Percentiles rank a stretch among this genome's conserved stretches.
Conservation (phyloP, 2,797 vertebrate species). For the Mormyrops attenuatus region DNA sequence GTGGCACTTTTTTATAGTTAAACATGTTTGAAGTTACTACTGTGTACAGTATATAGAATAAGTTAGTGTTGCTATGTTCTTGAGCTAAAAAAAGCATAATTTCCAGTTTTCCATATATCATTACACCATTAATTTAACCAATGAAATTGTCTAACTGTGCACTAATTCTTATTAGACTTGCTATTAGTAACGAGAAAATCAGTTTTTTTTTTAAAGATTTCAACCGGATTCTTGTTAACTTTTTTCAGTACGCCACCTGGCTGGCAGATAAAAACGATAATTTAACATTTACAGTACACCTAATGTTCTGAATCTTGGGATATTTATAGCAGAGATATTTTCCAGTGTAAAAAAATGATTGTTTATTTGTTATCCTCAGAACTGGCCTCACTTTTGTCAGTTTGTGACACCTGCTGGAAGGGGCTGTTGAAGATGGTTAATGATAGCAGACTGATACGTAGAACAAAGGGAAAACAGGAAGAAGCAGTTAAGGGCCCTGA, state of each 20-base stretch:
- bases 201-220: neutral
- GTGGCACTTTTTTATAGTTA: neutral
- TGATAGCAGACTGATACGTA: conserved; percentile 10
- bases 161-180: neutral
- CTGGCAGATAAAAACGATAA: neutral
- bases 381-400: neutral
- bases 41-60: neutral
- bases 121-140: neutral
- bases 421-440: conserved; percentile 27
- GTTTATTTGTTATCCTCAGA: neutral
- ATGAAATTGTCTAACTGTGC: neutral
- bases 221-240: neutral
- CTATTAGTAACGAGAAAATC: neutral
- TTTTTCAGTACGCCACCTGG: neutral
- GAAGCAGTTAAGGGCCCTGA: conserved; percentile 16
- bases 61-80: neutral
- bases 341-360: neutral
- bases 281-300: neutral
- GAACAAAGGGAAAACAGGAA: conserved; percentile 27
- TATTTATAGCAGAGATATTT: neutral
- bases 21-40: neutral
- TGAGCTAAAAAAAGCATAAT: neutral
- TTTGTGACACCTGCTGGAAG: conserved; percentile 20
- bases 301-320: neutral
- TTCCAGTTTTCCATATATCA: neutral